phyloP scores from a whole-genome alignment of 2,888 invertebrate species.

The Andrena flavipes region DNA sequence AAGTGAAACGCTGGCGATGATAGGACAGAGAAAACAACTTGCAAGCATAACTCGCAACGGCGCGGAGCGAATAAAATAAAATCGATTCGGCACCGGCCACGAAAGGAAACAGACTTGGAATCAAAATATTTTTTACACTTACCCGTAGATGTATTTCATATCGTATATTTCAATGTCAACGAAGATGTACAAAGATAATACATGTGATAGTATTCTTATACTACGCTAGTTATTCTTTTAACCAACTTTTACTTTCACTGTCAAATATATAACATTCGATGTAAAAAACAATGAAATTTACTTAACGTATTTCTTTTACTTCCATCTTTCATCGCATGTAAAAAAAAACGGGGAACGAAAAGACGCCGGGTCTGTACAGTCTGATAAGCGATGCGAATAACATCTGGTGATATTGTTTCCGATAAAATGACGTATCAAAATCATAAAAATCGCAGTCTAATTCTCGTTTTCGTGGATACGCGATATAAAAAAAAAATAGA shows the following conservation, averaged over 20 bases:
- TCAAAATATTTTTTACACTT: slow-evolving; percentile 40
- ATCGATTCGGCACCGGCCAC: neutral
- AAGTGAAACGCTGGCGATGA: neutral
- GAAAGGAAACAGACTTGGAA: neutral
- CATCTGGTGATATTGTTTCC: neutral
- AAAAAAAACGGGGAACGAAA: neutral
- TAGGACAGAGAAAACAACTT: neutral
- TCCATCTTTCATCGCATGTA: slow-evolving; percentile 1
- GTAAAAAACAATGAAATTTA: slow-evolving; percentile 14
- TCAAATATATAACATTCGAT: slow-evolving; percentile 86
- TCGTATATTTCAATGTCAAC: slow-evolving; percentile 42
- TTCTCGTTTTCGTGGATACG: neutral
- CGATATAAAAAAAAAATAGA: neutral
- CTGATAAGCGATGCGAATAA: neutral
- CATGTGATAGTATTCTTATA: slow-evolving; percentile 43
- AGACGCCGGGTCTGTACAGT: neutral
- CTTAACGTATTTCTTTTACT: slow-evolving; percentile 8
- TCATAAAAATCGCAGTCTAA: neutral
- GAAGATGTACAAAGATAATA: slow-evolving; percentile 59
- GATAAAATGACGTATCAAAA: too few species aligned
- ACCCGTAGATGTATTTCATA: slow-evolving; percentile 40
- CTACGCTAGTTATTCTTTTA: slow-evolving; percentile 34
- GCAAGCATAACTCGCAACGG: neutral
- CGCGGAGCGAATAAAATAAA: slow-evolving; percentile 1
- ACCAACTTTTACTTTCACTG: slow-evolving; percentile 19